Conservation (phyloP, 2,888 invertebrate genomes). For the Labia minor region DNA sequence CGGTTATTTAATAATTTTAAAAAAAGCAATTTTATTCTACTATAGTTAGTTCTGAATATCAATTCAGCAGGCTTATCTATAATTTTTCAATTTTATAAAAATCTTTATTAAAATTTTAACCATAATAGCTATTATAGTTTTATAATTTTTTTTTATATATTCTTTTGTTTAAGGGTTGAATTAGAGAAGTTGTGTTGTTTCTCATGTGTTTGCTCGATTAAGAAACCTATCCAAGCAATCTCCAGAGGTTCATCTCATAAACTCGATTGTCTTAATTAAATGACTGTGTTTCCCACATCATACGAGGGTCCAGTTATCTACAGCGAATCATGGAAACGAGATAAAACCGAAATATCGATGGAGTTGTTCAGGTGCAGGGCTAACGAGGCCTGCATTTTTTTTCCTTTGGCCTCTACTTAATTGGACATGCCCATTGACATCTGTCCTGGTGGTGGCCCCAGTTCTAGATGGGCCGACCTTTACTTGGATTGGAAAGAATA, state of each 20-base stretch:
- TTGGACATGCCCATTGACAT: conserved; percentile 13
- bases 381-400: neutral
- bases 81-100: no score
- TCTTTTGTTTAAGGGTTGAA: no score
- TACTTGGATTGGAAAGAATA: neutral
- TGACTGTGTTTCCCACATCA: neutral
- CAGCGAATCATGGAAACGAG: neutral
- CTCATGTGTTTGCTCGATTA: no score
- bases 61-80: no score
- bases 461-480: neutral
- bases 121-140: no score
- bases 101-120: no score
- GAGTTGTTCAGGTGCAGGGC: conserved; percentile 8
- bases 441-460: neutral
- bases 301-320: neutral
- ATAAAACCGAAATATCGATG: neutral
- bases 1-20: no score
- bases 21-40: no score
- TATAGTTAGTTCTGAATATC: no score
- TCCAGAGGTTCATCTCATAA: neutral
- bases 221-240: no score
- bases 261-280: conserved; percentile 4
- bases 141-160: no score
- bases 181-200: no score
- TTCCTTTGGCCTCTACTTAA: neutral